These are phyloP conservation scores for Misgurnus mizolepis DNA, from an alignment of 2,113 vertebrate species.

Conservation along the genomic window DNA sequence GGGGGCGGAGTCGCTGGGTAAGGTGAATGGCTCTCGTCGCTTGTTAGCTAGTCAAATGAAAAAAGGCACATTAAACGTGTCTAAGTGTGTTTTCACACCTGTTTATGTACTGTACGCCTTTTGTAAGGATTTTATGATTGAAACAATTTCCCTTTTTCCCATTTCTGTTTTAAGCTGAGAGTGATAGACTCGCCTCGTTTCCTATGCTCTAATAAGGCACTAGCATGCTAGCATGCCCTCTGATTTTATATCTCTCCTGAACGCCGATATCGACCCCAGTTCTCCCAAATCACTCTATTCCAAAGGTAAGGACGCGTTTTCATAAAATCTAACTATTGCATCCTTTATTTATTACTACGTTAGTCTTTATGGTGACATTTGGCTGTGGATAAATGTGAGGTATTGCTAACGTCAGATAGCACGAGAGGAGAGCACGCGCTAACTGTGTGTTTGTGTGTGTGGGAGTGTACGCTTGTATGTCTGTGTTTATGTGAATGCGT, in stretches of 20 bases:
- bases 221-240: constrained; percentile 87
- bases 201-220: constrained; percentile 76
- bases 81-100: not conserved
- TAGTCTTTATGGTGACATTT: not conserved
- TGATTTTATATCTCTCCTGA: constrained; percentile 95
- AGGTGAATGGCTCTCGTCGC: constrained; percentile 50
- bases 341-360: not conserved
- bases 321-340: not conserved
- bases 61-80: constrained; percentile 8
- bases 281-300: constrained; percentile 93
- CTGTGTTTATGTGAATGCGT: not conserved
- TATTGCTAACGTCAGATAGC: constrained; percentile 29
- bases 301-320: constrained; percentile 81
- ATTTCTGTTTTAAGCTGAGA: constrained; percentile 39
- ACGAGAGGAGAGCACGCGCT: constrained; percentile 18
- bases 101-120: not conserved
- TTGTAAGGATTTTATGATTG: not conserved
- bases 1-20: constrained; percentile 54
- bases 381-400: not conserved
- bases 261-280: constrained; percentile 92
- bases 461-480: not conserved
- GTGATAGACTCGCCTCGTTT: constrained; percentile 72
- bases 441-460: not conserved
- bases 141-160: not conserved
- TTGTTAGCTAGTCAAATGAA: constrained; percentile 48